Evolutionary conservation across 1,140 invertebrate species (phyloP), one percentile per base, ranked within the genome.

Genomic region (Dendroctonus ponderosae): DNA sequence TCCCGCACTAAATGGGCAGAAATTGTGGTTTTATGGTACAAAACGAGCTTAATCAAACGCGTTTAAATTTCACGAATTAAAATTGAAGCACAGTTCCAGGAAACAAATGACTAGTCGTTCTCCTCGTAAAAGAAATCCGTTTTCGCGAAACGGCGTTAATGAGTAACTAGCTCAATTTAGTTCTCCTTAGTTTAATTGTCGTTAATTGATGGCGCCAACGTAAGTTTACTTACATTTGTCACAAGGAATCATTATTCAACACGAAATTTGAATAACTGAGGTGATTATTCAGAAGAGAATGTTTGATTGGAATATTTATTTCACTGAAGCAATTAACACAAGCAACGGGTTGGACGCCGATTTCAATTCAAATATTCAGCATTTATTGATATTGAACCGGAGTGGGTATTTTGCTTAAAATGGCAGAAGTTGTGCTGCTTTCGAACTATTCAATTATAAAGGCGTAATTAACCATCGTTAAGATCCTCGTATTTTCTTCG

Each of bases 121-220:
- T 14, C 7, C 14, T 60, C 37, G 44, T 50, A 49, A 60, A 49
- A 60, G 58, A 60, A 60, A 60, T 60, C 58, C 46, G 14, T 60
- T 59, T 56, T 59, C 43, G 58, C 44, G 49, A 57, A 62, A 15
- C 43, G 37, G 39, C 38, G 50, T 42, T 42, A 62, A 52, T 62
- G 41, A n/a, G 11, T 62, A 51, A 62, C 15, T 37, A 41, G 50
- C 60, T 62, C 43, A 62, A 62, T 62, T 62, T 42, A 52, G 48
- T 52, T 62, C 60, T 37, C 14, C 26, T 26, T 52, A 62, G 40
- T 62, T 62, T 62, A 62, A 62, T 62, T 41, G 38, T 52, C 53
- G 39, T 41, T 62, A 62, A 62, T 62, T 62, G 48, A 15, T 39
- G 37, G 37, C 26, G 44, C 9, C 46, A 38, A 39, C 48, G 14